Evolutionary conservation across 2,797 vertebrate species (phyloP).

Genomic region (Corythornis leucogaster): DNA sequence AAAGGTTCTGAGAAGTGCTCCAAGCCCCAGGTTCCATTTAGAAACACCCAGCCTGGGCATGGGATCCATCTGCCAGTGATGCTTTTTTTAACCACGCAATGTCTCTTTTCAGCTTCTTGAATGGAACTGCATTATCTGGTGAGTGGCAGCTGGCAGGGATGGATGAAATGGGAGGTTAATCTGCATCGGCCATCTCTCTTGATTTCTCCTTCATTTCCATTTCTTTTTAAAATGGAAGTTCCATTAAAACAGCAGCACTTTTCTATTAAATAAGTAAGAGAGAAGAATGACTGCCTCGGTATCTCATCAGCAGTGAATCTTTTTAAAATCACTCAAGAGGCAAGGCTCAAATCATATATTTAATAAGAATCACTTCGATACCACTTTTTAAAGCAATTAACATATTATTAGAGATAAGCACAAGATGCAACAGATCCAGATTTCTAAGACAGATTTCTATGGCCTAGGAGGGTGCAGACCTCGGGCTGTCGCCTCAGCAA

Average conservation of each 20-base stretch:
- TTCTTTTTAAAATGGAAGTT: constrained; percentile 31
- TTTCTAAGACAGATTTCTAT: neutral
- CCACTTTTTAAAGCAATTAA: constrained; percentile 66
- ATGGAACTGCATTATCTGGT: neutral
- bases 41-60: neutral
- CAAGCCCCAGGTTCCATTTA: neutral
- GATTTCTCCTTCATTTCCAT: constrained; percentile 45
- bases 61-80: neutral
- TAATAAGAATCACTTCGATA: constrained; percentile 66
- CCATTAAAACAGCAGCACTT: constrained; percentile 49
- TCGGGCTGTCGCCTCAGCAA: neutral
- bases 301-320: constrained; percentile 37
- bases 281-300: constrained; percentile 30
- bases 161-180: constrained; percentile 18
- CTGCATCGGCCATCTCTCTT: constrained; percentile 15
- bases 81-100: neutral
- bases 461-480: neutral
- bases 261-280: constrained; percentile 20
- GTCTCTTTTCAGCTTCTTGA: neutral
- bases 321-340: constrained; percentile 63
- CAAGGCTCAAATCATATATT: constrained; percentile 63
- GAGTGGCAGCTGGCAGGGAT: neutral
- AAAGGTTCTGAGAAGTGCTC: neutral
- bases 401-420: constrained; percentile 59
- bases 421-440: constrained; percentile 57